Base-by-base conservation (phyloP, 2,797 vertebrate species). In the Adelosebastes latens region DNA sequence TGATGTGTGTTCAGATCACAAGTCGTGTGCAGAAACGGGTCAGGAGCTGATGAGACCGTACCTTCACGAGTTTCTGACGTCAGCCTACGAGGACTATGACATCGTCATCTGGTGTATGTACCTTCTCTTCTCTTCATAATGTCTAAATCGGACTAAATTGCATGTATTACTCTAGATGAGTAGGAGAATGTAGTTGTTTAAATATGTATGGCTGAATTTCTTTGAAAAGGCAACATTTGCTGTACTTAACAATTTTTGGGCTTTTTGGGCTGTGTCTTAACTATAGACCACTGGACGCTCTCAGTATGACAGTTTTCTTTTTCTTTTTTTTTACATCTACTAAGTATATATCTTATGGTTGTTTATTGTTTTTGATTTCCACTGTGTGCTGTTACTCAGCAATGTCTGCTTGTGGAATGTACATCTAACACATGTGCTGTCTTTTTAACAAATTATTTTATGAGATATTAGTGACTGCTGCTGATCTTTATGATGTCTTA, bases 51-150 rank as follows among this genome's bases (percentile, higher is more conserved):
- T 99, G 99, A 96, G 99, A 83, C 99, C 99, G 2, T 99, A 97
- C 89, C 97, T 99, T 63, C 99, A 99, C 16, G 98, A 99, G 94
- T 99, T 99, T 88, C 96, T 99, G 72, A 98, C 97, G 62, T 97
- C 98, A 78, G 99, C 99, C 0, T 99, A 99, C 73, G 98, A 99
- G 89, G 97, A 99, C 94, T 99, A 98, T 81, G 99, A 99, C 93
- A 99, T 99, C 88, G 98, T 99, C 88, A 99, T 99, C 95, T 99
- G 99, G 99, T 99, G 99, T 99, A 98, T 94, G 98, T 97, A 59
- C 72, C 13, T 2, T 25, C 31, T 72, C 32, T 24, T 53, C n/a
- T 22, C 20, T 24, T 31, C 4, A 12, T 22, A 64, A 2, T 20
- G 11, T 64, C 34, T 42, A 16, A 24, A n/a, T 62, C 22, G 7